These are phyloP conservation scores for Agrotis exclamationis DNA, from an alignment of 2,888 invertebrate species.

Conservation along the genomic window DNA sequence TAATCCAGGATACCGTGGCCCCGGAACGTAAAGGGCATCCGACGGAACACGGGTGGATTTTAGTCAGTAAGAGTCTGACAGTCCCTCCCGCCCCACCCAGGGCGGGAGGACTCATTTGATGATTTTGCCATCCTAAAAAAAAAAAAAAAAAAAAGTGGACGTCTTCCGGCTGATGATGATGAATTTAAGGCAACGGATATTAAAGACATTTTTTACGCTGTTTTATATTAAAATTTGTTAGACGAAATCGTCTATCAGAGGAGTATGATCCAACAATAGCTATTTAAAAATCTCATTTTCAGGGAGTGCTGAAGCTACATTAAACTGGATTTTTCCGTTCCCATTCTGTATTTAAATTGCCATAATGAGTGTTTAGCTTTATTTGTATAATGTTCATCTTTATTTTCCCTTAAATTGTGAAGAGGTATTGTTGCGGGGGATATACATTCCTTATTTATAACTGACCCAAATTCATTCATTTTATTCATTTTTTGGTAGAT, in stretches of 20 bases:
- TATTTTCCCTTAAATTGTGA: constrained; percentile 27
- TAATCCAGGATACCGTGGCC: too few relatives aligned
- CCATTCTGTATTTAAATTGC: constrained; percentile 54
- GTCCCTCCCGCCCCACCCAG: too few relatives aligned
- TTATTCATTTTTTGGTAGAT: neutral
- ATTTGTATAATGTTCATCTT: constrained; percentile 61
- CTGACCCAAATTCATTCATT: constrained; percentile 3
- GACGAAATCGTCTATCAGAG: constrained; percentile 52
- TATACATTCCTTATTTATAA: neutral
- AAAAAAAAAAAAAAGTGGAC: too few relatives aligned
- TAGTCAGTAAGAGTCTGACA: too few relatives aligned
- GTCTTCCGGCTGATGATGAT: too few relatives aligned
- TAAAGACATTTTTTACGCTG: constrained; percentile 49
- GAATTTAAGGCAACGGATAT: constrained; percentile 39
- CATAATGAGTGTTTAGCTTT: constrained; percentile 45
- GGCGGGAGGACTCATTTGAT: too few relatives aligned
- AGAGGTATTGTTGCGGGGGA: neutral
- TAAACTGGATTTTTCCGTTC: constrained; percentile 54
- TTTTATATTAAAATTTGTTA: constrained; percentile 67
- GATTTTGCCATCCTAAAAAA: too few relatives aligned
- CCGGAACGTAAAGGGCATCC: too few relatives aligned
- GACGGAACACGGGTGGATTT: too few relatives aligned
- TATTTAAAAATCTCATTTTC: constrained; percentile 64
- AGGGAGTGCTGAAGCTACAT: constrained; percentile 55
- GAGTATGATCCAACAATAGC: constrained; percentile 58